phyloP scores from a whole-genome alignment of 1,140 invertebrate genomes.

The Brachionus manjavacas region DNA sequence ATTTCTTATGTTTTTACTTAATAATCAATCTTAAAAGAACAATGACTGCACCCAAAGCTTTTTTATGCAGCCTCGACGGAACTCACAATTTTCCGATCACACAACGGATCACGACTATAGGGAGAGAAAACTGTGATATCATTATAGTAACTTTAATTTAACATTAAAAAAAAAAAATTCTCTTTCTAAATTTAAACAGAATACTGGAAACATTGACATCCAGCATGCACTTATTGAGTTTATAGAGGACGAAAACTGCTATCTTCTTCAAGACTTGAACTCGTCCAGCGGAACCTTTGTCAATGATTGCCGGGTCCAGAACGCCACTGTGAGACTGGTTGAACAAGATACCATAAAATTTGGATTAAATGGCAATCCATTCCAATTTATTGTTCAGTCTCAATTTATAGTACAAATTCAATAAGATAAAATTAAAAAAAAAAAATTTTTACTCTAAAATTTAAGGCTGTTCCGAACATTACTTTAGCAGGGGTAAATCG shows the following conservation, averaged over 20 bases:
- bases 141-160: constrained; percentile 48
- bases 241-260: constrained; percentile 54
- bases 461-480: background rate
- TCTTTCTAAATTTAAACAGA: constrained; percentile 30
- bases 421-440: too few species aligned
- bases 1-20: constrained; percentile 4
- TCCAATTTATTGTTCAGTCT: constrained; percentile 38
- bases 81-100: constrained; percentile 43
- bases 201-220: constrained; percentile 48
- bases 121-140: constrained; percentile 56
- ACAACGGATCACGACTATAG: constrained; percentile 55
- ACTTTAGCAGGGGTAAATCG: background rate
- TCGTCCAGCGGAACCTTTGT: constrained; percentile 56
- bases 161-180: background rate
- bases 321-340: constrained; percentile 54
- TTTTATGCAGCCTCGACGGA: constrained; percentile 17
- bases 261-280: constrained; percentile 56
- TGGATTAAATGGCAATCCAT: constrained; percentile 46
- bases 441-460: too few species aligned
- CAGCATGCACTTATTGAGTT: constrained; percentile 57
- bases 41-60: constrained; percentile 13
- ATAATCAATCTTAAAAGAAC: background rate
- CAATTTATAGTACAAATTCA: constrained; percentile 36
- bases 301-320: constrained; percentile 56
- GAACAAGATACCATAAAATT: constrained; percentile 55